These are phyloP conservation scores for Baccha elongata DNA, from an alignment of 2,888 invertebrate species.

Conservation along the genomic window DNA sequence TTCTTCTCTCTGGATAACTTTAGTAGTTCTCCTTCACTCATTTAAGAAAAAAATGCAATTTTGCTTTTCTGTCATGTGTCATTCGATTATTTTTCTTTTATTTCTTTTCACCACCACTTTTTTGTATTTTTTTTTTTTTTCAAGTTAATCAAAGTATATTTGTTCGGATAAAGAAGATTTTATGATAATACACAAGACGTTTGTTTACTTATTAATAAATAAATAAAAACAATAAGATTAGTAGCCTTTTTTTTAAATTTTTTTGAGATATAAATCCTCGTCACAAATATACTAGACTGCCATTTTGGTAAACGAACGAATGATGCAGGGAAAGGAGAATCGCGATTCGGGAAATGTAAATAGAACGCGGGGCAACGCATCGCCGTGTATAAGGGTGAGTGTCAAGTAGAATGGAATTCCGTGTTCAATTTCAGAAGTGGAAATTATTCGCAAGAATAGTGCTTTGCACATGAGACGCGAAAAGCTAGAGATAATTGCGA, in stretches of 20 bases:
- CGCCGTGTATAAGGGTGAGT: conserved; percentile 33
- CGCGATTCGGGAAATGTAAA: conserved; percentile 6
- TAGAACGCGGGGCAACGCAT: conserved; percentile 37
- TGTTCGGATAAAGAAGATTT: conserved; percentile 1
- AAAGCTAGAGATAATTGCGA: no score
- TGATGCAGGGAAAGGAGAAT: conserved; percentile 26
- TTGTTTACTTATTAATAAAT: conserved; percentile 66
- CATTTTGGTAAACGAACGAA: conserved; percentile 58
- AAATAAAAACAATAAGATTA: conserved; percentile 58
- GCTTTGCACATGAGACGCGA: no score
- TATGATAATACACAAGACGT: conserved; percentile 15
- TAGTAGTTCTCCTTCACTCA: conserved; percentile 28
- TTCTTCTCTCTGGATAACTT: conserved; percentile 20
- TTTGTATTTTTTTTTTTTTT: conserved; percentile 16
- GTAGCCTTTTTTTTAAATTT: conserved; percentile 27
- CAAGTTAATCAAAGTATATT: neutral
- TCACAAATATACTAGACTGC: conserved; percentile 61
- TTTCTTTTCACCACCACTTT: conserved; percentile 36
- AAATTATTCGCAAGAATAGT: no score
- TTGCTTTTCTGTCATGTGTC: conserved; percentile 66
- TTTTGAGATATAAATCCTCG: conserved; percentile 52
- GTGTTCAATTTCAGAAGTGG: no score
- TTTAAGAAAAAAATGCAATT: conserved; percentile 57
- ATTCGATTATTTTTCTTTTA: conserved; percentile 47
- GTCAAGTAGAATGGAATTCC: conserved; percentile 23